Evolutionary conservation across 1,140 invertebrate genomes (phyloP), one percentile per base, ranked within the genome.

Genomic region (Saccostrea cuccullata): DNA sequence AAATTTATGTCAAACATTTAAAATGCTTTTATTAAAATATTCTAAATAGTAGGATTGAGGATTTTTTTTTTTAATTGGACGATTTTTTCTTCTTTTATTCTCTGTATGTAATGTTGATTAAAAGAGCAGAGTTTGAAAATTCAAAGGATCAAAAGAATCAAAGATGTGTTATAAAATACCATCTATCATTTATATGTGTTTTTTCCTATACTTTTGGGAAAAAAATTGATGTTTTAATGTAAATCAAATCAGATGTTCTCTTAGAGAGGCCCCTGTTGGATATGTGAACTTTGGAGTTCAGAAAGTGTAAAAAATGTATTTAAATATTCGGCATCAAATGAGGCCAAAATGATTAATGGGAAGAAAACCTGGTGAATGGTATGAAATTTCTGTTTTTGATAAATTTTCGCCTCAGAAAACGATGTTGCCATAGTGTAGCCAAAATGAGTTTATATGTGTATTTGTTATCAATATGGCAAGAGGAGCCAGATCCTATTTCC

Each of bases 381-480:
- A 56, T 84, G 40, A 55, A 84, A 55, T 84, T 56, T 84, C 82
- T 84, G 82, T 84, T 55, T 84, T 84, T 55, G 82, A 55, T 56
- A 84, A 55, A 20, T 55, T 84, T 84, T 84, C 82, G 47, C 20
- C 55, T 82, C 77, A 82, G 77, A 40, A 40, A 40, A 82, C 20
- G 26, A 8, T 40, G 20, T 56, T 84, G 47, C 40, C 55, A 84
- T 55, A 84, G 82, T 55, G 82, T 20, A 56, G 55, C 55, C n/a
- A 64, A 85, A 85, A 85, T 56, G 55, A 30, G 15, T 60, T 56
- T 64, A 56, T 56, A 60, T 36, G 23, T 85, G 15, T 60, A 85
- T 56, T 84, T 56, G 40, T 56, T 84, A 55, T 84, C 58, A 60
- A 85, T 40, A 60, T 5, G 2, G 55, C 84, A 60, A 60, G n/a